Base-by-base conservation (phyloP, 2,113 vertebrate genomes). In the Eolophus roseicapilla region DNA sequence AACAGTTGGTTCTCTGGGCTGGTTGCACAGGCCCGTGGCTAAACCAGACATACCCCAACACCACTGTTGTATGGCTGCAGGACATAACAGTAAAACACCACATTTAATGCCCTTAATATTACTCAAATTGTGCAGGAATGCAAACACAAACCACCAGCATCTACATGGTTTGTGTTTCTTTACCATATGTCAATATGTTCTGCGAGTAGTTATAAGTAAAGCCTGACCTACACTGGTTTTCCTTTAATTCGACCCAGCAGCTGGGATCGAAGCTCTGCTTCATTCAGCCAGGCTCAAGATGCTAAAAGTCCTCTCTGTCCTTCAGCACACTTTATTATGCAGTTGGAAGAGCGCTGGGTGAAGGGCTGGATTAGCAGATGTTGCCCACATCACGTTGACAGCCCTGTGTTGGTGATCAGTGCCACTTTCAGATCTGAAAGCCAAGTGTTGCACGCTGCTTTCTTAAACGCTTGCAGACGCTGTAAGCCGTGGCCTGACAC, bases 201-300 rank as follows among this genome's bases (percentile, higher is more conserved):
- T 92, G 82, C 0, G 27, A 92, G 64, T 2, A 8, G 60, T 83
- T 83, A 92, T 69, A 77, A 92, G 85, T 53, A 39, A 90, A 90
- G 8, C 88, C 60, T 18, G 69, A 92, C 91, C 92, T 92, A 87
- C 17, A 13, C 1, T 47, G 83, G 47, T 53, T 92, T 78, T 24
- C 88, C 68, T 78, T 94, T 96, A 75, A 93, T 95, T 92, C 70
- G 37, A 88, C 92, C 92, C 91, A 91, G 88, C 86, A 71, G 64
- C 55, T 9, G 39, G 55, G 83, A 94, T 96, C 86, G 94, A 94
- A 93, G 88, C 64, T 7, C 13, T n/a, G 37, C 17, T 44, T 11
- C 4, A 0, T 76, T 67, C 24, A 73, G 62, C 13, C 35, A 89
- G 70, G 62, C 60, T 69, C 19, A 88, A 95, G 94, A 90, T 11